A percentile compares a stretch with the other conserved stretches of the same genome.
Conservation (phyloP, 2,797 vertebrate species). For the Periparus ater region DNA sequence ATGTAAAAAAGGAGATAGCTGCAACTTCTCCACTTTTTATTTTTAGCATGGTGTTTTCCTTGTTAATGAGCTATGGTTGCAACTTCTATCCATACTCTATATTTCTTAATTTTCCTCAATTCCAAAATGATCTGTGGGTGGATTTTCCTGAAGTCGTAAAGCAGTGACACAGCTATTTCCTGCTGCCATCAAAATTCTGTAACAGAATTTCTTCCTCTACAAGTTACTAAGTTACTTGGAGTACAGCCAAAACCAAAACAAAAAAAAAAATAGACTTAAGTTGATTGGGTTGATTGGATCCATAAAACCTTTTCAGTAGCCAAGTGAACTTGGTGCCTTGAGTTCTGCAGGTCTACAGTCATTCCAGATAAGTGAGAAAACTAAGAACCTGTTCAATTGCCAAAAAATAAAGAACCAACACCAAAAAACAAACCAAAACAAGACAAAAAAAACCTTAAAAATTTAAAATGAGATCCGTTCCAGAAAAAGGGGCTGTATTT, state of each 20-base stretch:
- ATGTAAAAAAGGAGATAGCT: not conserved
- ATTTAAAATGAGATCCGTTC: not conserved
- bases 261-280: not conserved
- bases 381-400: not conserved
- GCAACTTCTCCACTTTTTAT: not conserved
- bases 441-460: not conserved
- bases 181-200: slow-evolving; percentile 62
- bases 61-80: not conserved
- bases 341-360: not conserved
- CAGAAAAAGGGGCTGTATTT: slow-evolving; percentile 4
- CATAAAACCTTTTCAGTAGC: not conserved
- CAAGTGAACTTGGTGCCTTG: not conserved
- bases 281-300: not conserved
- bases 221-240: slow-evolving; percentile 58
- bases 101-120: slow-evolving; percentile 35
- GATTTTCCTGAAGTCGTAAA: slow-evolving; percentile 70
- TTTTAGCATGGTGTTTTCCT: not conserved
- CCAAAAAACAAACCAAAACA: not conserved
- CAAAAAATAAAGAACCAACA: no score
- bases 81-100: not conserved
- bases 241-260: slow-evolving; percentile 10
- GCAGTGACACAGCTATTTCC: slow-evolving; percentile 66
- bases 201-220: slow-evolving; percentile 47
- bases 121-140: slow-evolving; percentile 54
- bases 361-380: not conserved